Evolutionary conservation across 1,140 invertebrate genomes (phyloP), one percentile per base, ranked within the genome.

Genomic region (Pectinophora gossypiella): DNA sequence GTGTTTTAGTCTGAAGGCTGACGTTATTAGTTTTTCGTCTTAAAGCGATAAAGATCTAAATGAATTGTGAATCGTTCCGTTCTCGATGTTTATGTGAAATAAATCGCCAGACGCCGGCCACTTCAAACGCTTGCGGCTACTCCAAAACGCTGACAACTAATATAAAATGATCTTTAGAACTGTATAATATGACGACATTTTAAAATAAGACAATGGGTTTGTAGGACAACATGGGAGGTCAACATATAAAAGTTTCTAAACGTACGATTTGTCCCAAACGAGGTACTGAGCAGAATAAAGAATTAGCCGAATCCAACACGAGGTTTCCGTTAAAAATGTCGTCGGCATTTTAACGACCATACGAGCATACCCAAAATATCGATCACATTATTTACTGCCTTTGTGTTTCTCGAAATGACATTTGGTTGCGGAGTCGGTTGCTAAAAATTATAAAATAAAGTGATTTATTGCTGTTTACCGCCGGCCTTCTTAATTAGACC

Each of bases 31-130:
- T 67, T 73, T 71, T 84, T 78, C 71, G 62, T 63, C 63, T 78
- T 69, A 63, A 76, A 79, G 56, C 68, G 74, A 78, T 78, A 78
- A 76, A 84, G 56, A 84, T 82, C 76, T 78, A 68, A 81, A 84
- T 79, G 70, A 75, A 73, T 73, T 75, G 53, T 66, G 63, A 63
- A 70, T 61, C 61, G 64, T 69, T 76, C 61, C 59, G 61, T 59
- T 48, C 61, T 58, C 54, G 64, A 61, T 66, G 59, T 77, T 77
- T 74, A 76, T 76, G 68, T 68, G 73, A 71, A 77, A 79, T 73
- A 76, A 76, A 77, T 76, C 65, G 62, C 36, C 68, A 62, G 62
- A 62, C 55, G 68, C 56, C 67, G 73, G 69, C 56, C 59, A 72
- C 72, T 71, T 82, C 78, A 85, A 82, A 80, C 56, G 59, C 47